Percentiles rank a stretch among this genome's conserved stretches.
phyloP scores from a whole-genome alignment of 2,113 vertebrate species.

The Siniperca knerii region DNA sequence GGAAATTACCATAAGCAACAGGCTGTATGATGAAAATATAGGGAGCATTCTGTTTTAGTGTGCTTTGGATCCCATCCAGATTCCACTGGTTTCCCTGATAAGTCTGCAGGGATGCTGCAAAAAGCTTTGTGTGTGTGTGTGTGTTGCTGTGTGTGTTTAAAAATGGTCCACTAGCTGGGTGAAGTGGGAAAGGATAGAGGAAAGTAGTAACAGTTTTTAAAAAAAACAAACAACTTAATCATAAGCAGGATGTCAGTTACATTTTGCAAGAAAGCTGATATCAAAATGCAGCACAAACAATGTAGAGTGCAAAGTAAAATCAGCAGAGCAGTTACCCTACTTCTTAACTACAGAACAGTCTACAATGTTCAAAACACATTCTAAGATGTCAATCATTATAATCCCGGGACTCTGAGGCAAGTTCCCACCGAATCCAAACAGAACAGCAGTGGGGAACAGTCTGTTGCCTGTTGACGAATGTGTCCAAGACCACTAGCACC shows the following conservation, averaged over 20 bases:
- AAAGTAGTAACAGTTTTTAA: background rate
- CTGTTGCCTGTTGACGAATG: slow-evolving; percentile 49
- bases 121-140: background rate
- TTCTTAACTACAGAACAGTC: background rate
- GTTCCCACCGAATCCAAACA: slow-evolving; percentile 43
- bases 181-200: background rate
- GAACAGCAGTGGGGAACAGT: slow-evolving; percentile 17
- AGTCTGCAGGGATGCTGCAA: slow-evolving; percentile 24
- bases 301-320: slow-evolving; percentile 4
- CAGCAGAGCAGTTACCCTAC: background rate
- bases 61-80: slow-evolving; percentile 57
- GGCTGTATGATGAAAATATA: slow-evolving; percentile 30
- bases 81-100: slow-evolving; percentile 39
- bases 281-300: background rate
- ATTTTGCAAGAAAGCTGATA: slow-evolving; percentile 4
- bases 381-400: background rate
- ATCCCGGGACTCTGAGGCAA: background rate
- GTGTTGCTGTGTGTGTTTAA: background rate
- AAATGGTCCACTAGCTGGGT: background rate
- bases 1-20: slow-evolving; percentile 41
- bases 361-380: background rate
- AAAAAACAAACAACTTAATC: background rate
- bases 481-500: slow-evolving; percentile 32
- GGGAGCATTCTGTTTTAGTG: slow-evolving; percentile 16
- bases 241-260: background rate